A percentile compares a stretch with the other conserved stretches of the same genome.
These are phyloP conservation scores for Entomyzon cyanotis DNA, from an alignment of 2,113 vertebrate species.

Conservation along the genomic window DNA sequence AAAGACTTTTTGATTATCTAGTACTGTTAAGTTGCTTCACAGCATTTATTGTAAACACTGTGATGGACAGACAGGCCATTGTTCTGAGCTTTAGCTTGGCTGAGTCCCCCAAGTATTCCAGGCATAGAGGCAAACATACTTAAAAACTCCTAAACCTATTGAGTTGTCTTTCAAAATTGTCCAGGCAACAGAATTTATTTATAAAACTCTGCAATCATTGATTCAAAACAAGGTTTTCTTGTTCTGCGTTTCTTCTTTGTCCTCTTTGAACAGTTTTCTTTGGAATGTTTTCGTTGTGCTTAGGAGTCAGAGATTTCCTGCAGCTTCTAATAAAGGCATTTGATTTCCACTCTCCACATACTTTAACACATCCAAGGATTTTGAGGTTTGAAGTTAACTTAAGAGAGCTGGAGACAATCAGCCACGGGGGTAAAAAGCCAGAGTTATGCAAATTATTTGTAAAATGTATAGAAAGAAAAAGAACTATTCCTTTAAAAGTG, in stretches of 20 bases:
- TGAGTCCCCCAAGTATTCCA: conserved; percentile 49
- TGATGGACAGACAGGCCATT: conserved; percentile 50
- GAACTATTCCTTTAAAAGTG: background rate
- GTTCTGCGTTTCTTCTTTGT: conserved; percentile 68
- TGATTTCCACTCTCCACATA: conserved; percentile 66
- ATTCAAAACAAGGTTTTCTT: conserved; percentile 72
- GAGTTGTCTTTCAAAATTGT: conserved; percentile 69
- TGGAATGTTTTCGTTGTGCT: conserved; percentile 72
- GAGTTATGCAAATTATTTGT: conserved; percentile 48
- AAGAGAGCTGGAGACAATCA: conserved; percentile 63
- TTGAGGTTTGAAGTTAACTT: conserved; percentile 62
- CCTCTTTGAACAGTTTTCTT: conserved; percentile 66
- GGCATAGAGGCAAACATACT: conserved; percentile 51
- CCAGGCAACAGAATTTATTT: conserved; percentile 70
- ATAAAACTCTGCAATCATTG: conserved; percentile 58
- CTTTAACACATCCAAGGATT: conserved; percentile 69
- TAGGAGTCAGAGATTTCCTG: conserved; percentile 66
- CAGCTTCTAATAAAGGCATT: conserved; percentile 68
- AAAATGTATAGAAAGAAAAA: conserved; percentile 29
- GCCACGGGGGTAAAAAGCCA: conserved; percentile 10
- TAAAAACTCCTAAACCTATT: conserved; percentile 61
- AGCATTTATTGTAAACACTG: background rate
- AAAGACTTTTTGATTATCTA: background rate
- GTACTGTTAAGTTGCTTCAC: conserved; percentile 28
- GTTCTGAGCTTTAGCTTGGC: conserved; percentile 49